Conservation (phyloP, 2,113 vertebrate species). For the Sturnira hondurensis region DNA sequence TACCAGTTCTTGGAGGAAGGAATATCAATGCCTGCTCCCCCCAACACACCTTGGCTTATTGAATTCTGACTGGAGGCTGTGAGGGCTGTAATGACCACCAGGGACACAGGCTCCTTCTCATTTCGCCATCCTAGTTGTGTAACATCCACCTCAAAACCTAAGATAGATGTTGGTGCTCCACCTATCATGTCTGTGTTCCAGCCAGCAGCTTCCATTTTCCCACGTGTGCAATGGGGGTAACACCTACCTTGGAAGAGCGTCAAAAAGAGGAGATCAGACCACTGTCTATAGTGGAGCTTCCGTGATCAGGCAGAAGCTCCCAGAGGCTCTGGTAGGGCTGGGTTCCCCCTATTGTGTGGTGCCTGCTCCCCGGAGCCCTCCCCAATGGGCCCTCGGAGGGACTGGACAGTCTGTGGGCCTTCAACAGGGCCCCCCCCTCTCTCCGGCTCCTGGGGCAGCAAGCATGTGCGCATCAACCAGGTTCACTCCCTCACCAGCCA, state of each 20-base stretch:
- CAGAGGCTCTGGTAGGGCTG: not conserved
- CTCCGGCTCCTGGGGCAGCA: not conserved
- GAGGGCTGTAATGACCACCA: not conserved
- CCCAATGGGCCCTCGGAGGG: not conserved
- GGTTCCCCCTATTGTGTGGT: not conserved
- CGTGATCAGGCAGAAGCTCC: not conserved
- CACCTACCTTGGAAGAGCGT: not conserved
- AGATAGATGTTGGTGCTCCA: not conserved
- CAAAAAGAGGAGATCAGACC: not conserved
- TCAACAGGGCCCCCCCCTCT: too few species aligned
- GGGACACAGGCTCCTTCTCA: not conserved
- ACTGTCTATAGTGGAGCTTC: not conserved
- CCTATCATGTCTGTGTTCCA: not conserved
- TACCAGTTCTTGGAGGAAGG: not conserved
- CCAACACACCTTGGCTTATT: not conserved
- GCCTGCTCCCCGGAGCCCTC: not conserved
- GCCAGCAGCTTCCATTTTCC: not conserved
- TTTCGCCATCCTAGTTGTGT: not conserved
- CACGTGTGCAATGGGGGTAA: not conserved
- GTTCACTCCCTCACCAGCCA: not conserved
- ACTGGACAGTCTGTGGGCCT: not conserved
- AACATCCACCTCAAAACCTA: not conserved
- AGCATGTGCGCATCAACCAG: not conserved
- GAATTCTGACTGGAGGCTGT: not conserved
- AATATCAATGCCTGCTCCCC: not conserved